These are phyloP conservation scores for Zoroaster sp. DNA, from an alignment of 53 echinoderm and acorn worm genomes.

Conservation along the genomic window DNA sequence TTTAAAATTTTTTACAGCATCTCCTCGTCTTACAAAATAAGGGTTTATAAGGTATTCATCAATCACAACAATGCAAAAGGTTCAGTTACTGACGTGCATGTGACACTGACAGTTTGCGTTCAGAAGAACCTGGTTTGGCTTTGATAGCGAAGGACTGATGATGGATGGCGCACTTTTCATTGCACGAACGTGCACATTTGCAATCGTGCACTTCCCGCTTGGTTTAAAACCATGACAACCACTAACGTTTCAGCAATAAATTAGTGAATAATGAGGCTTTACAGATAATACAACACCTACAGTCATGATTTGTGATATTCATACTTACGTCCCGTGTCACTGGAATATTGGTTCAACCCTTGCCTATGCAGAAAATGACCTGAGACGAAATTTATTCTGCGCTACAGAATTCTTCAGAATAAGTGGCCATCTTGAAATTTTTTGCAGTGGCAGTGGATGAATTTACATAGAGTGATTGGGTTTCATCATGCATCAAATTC, in stretches of 20 bases:
- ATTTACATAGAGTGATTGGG: slow-evolving; percentile 7
- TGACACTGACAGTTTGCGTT: too few species aligned
- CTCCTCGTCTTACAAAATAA: too few species aligned
- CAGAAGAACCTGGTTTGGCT: too few species aligned
- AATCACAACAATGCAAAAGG: too few species aligned
- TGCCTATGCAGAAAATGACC: slow-evolving; percentile 22
- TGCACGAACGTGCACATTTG: not conserved
- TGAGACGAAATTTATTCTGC: not conserved
- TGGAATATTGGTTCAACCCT: not conserved
- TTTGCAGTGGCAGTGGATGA: not conserved
- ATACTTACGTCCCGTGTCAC: slow-evolving; percentile 1
- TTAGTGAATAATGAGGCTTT: not conserved
- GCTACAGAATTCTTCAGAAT: not conserved
- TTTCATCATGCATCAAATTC: not conserved
- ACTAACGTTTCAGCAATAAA: not conserved
- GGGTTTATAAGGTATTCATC: too few species aligned
- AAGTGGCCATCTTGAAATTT: slow-evolving; percentile 58
- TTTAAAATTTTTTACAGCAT: too few species aligned
- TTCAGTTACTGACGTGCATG: too few species aligned
- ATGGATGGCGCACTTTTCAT: not conserved
- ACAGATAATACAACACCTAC: not conserved
- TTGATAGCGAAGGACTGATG: too few species aligned
- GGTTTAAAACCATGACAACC: slow-evolving; percentile 64
- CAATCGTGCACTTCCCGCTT: slow-evolving; percentile 46
- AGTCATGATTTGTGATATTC: not conserved